Evolutionary conservation across 2,113 vertebrate genomes (phyloP).

Genomic region (Lates calcarifer): DNA sequence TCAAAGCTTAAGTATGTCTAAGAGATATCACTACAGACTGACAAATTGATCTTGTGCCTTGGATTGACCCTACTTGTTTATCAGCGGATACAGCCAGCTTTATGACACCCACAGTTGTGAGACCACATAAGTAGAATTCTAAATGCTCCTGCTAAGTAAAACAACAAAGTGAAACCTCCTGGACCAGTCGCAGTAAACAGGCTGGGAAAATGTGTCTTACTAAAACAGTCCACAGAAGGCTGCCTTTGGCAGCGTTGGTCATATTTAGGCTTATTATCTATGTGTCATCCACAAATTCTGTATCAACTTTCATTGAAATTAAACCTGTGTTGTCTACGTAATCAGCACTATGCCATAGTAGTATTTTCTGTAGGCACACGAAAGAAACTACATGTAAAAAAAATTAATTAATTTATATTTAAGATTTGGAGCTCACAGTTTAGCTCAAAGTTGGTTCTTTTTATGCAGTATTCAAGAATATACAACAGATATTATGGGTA

Average conservation of each 20-base stretch:
- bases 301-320: background rate
- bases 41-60: slow-evolving; percentile 17
- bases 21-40: background rate
- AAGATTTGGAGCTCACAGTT: background rate
- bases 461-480: background rate
- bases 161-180: slow-evolving; percentile 32
- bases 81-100: slow-evolving; percentile 15
- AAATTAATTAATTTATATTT: background rate
- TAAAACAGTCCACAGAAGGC: slow-evolving; percentile 8
- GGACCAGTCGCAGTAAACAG: slow-evolving; percentile 10
- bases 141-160: slow-evolving; percentile 33
- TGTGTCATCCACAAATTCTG: background rate
- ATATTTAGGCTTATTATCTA: background rate
- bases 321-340: background rate
- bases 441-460: background rate
- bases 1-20: slow-evolving; percentile 15
- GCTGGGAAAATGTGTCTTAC: slow-evolving; percentile 16
- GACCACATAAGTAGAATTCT: slow-evolving; percentile 24
- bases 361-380: background rate
- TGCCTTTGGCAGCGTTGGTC: background rate
- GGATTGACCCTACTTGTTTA: slow-evolving; percentile 1
- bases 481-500: background rate
- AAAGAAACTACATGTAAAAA: background rate
- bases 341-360: background rate
- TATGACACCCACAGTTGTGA: slow-evolving; percentile 2